Conservation (phyloP, 2,888 invertebrate genomes). For the Drepanosiphum platanoidis region DNA sequence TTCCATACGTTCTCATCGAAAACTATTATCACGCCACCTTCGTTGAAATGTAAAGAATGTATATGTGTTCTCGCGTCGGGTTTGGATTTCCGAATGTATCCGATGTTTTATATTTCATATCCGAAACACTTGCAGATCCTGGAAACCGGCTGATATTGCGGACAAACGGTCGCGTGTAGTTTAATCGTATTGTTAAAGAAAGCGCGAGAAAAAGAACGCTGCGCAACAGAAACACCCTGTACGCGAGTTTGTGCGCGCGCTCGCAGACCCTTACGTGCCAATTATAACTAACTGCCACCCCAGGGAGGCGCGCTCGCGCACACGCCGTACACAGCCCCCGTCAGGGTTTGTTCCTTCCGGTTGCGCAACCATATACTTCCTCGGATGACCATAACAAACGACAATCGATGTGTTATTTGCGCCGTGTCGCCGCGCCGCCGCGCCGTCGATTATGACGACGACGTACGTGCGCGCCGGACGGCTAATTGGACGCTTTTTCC, state of each 20-base stretch:
- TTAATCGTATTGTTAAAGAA: too few relatives aligned
- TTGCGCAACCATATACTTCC: slow-evolving; percentile 28
- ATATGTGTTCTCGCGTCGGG: neutral
- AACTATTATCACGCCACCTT: too few relatives aligned
- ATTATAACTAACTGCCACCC: slow-evolving; percentile 62
- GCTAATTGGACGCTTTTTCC: slow-evolving; percentile 53
- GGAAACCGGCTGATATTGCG: too few relatives aligned
- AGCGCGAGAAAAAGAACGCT: too few relatives aligned
- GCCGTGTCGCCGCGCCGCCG: neutral
- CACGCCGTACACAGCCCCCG: neutral
- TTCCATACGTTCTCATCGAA: too few relatives aligned
- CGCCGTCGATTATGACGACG: slow-evolving; percentile 1
- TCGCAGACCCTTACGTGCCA: slow-evolving; percentile 55
- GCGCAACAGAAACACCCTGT: too few relatives aligned
- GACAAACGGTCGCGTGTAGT: too few relatives aligned
- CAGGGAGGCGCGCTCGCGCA: slow-evolving; percentile 33
- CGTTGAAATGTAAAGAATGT: too few relatives aligned
- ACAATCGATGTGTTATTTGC: slow-evolving; percentile 61
- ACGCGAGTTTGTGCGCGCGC: neutral
- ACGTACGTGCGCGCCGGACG: neutral
- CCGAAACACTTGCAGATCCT: too few relatives aligned
- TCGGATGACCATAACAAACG: slow-evolving; percentile 60
- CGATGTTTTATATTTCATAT: too few relatives aligned
- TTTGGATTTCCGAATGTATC: too few relatives aligned
- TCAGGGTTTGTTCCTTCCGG: slow-evolving; percentile 46